These are phyloP conservation scores for Cryptoleucopteryx plumbea DNA, from an alignment of 2,113 vertebrate species.

Conservation along the genomic window DNA sequence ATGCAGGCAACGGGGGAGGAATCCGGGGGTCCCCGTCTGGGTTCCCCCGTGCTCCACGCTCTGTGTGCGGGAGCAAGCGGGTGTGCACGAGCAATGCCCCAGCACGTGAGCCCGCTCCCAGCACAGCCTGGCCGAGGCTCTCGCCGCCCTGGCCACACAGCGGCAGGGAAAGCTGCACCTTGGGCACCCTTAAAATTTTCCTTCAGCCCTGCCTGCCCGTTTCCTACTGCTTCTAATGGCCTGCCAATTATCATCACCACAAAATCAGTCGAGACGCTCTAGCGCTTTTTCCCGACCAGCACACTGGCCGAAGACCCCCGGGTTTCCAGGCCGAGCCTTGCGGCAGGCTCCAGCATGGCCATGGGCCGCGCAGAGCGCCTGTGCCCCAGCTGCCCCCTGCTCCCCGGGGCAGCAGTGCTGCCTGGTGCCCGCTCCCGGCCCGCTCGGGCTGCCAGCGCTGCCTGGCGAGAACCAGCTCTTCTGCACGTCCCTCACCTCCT, in stretches of 20 bases:
- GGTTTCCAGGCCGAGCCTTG: background rate
- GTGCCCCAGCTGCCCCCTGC: rapidly evolving
- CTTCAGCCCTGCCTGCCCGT: background rate
- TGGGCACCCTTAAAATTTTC: rapidly evolving
- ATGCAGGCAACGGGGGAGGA: background rate
- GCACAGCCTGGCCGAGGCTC: background rate
- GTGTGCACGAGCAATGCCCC: background rate
- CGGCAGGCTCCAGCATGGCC: background rate
- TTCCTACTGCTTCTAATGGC: background rate
- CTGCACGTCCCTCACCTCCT: background rate
- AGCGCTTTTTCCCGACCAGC: too few relatives aligned
- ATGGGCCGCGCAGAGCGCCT: background rate
- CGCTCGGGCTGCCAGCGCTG: rapidly evolving
- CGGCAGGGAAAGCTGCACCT: background rate
- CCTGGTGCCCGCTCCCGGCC: background rate
- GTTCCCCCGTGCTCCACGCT: rapidly evolving
- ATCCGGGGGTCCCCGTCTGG: rapidly evolving
- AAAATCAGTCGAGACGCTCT: background rate
- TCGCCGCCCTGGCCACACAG: rapidly evolving
- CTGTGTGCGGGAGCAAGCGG: rapidly evolving
- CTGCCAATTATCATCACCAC: rapidly evolving
- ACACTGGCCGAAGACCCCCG: background rate
- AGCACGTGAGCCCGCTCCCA: background rate
- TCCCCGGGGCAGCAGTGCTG: background rate
- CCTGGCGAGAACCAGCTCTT: rapidly evolving